phyloP scores from a whole-genome alignment of 2,888 invertebrate genomes.

The Clanis bilineata region DNA sequence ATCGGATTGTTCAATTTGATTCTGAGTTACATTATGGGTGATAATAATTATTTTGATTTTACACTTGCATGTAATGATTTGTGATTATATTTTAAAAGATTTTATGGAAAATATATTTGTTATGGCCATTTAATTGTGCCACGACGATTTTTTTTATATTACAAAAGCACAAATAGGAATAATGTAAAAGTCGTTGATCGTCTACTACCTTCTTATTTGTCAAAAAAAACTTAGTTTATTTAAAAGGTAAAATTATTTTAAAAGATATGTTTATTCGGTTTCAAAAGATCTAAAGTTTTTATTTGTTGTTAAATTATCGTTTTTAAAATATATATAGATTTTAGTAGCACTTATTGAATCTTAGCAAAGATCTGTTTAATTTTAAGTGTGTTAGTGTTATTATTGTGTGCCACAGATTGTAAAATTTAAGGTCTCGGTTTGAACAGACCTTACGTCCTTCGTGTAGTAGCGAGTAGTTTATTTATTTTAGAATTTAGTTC shows the following conservation, averaged over 20 bases:
- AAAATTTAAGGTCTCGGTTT: conserved; percentile 19
- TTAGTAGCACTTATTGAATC: conserved; percentile 52
- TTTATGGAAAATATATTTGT: not conserved
- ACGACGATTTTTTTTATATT: not conserved
- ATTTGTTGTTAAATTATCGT: conserved; percentile 16
- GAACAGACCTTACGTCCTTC: conserved; percentile 16
- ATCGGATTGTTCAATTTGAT: not conserved
- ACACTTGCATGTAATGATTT: not conserved
- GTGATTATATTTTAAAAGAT: not conserved
- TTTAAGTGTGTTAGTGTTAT: conserved; percentile 30
- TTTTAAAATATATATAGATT: conserved; percentile 20
- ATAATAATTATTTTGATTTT: not conserved
- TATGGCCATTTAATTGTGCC: not conserved
- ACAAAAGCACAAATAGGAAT: not conserved
- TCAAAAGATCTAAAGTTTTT: not conserved
- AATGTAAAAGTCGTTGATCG: not conserved
- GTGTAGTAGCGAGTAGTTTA: conserved; percentile 22
- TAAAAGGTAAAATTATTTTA: not conserved
- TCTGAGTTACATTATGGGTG: not conserved
- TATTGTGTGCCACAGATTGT: conserved; percentile 37
- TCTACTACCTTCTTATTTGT: not conserved
- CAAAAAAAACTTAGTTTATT: not conserved
- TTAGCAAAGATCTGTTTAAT: conserved; percentile 57
- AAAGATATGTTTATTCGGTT: not conserved
- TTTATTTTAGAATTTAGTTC: conserved; percentile 36